Conservation (phyloP, 2,888 invertebrate species). For the Pediacus dermestoides region DNA sequence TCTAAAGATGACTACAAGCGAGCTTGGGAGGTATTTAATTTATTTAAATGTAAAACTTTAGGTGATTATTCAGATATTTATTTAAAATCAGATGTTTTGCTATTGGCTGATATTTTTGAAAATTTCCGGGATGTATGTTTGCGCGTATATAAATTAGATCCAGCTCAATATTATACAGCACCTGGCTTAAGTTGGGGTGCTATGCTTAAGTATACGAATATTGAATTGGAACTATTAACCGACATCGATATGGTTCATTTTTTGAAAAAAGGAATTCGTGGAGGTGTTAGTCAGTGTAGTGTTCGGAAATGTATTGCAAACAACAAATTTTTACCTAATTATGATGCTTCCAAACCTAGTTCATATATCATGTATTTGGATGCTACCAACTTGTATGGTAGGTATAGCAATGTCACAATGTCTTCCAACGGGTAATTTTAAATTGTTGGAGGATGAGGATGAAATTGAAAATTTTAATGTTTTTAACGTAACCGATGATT, state of each 20-base stretch:
- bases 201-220: slow-evolving; percentile 7
- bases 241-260: slow-evolving; percentile 15
- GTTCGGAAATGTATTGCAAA: slow-evolving; percentile 7
- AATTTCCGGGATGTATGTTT: slow-evolving; percentile 21
- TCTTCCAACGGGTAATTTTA: slow-evolving; percentile 7
- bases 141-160: slow-evolving; percentile 29
- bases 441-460: neutral
- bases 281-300: slow-evolving; percentile 11
- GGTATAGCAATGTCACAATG: slow-evolving; percentile 3
- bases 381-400: too few species aligned
- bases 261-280: slow-evolving; percentile 11
- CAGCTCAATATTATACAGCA: slow-evolving; percentile 10
- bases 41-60: slow-evolving; percentile 30
- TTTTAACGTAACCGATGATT: slow-evolving; percentile 1
- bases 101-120: slow-evolving; percentile 20
- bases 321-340: slow-evolving; percentile 5
- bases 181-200: slow-evolving; percentile 9
- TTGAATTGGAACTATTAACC: slow-evolving; percentile 14
- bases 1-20: slow-evolving; percentile 31
- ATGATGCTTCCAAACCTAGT: slow-evolving; percentile 2
- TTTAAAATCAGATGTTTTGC: slow-evolving; percentile 16
- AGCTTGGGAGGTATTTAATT: slow-evolving; percentile 33
- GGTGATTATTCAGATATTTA: slow-evolving; percentile 32
- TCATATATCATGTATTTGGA: slow-evolving; percentile 8
- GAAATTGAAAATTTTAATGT: slow-evolving; percentile 8